phyloP scores from a whole-genome alignment of 2,113 vertebrate species.

The Maccullochella peelii region DNA sequence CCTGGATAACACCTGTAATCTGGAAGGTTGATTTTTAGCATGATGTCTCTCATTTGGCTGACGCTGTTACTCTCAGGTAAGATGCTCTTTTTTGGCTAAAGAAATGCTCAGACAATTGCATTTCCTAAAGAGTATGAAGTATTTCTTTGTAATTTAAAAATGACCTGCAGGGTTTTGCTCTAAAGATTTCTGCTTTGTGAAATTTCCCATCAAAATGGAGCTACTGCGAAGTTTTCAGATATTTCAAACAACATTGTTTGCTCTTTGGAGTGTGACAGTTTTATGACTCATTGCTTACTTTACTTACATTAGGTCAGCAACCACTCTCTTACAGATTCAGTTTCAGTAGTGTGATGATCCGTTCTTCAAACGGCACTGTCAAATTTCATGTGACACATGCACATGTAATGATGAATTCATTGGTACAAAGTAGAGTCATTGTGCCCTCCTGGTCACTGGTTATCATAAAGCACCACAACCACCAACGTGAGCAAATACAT shows the following conservation, averaged over 20 bases:
- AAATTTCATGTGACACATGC: neutral
- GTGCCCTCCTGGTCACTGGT: neutral
- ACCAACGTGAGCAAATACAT: neutral
- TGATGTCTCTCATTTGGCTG: conserved; percentile 75
- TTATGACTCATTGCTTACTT: neutral
- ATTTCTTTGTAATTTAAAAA: neutral
- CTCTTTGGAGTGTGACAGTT: neutral
- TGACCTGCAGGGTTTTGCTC: neutral
- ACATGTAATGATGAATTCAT: neutral
- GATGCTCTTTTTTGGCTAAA: conserved; percentile 23
- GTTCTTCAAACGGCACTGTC: neutral
- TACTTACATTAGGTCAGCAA: neutral
- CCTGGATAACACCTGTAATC: conserved; percentile 18
- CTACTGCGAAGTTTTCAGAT: neutral
- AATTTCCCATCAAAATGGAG: neutral
- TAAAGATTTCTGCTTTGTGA: neutral
- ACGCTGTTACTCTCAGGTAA: conserved; percentile 81
- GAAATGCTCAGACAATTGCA: neutral
- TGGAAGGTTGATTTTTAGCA: conserved; percentile 14
- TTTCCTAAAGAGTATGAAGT: neutral
- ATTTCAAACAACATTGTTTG: neutral
- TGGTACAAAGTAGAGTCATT: neutral
- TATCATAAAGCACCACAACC: neutral
- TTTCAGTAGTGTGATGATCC: neutral
- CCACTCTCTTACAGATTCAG: neutral